Percentiles rank a stretch among this genome's conserved stretches.
phyloP scores from a whole-genome alignment of 2,888 invertebrate genomes.

The Octodonta nipae region DNA sequence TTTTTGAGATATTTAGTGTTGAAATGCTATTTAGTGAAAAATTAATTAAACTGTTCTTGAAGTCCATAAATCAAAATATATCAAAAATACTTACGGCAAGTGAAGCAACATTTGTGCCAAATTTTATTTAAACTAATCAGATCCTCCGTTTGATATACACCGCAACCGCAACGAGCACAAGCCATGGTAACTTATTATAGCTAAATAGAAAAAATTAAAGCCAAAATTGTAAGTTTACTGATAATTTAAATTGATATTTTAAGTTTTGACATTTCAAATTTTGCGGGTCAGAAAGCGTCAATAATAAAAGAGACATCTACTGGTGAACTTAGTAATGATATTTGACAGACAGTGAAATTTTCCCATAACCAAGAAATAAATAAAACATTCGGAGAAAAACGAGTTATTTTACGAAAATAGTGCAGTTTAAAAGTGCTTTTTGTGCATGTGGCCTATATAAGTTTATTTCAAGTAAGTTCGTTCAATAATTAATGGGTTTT shows the following conservation, averaged over 20 bases:
- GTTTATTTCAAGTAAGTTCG: slow-evolving; percentile 14
- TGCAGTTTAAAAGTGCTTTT: slow-evolving; percentile 17
- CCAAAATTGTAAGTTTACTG: slow-evolving; percentile 3
- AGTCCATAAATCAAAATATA: slow-evolving; percentile 1
- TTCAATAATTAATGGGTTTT: slow-evolving; percentile 6
- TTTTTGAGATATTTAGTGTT: too few species aligned
- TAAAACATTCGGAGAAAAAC: slow-evolving; percentile 20
- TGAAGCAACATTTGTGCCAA: slow-evolving; percentile 25
- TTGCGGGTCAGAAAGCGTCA: slow-evolving; percentile 2
- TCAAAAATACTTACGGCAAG: slow-evolving; percentile 21
- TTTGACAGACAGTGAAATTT: slow-evolving; percentile 19
- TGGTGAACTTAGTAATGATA: slow-evolving; percentile 9
- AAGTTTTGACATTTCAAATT: slow-evolving; percentile 1
- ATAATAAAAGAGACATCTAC: slow-evolving; percentile 16
- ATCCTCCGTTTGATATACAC: slow-evolving; percentile 20
- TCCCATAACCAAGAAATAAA: slow-evolving; percentile 27
- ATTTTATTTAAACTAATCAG: slow-evolving; percentile 24
- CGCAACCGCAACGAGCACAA: slow-evolving; percentile 22
- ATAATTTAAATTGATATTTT: slow-evolving; percentile 7
- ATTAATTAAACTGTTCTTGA: too few species aligned
- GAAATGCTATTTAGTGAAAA: too few species aligned
- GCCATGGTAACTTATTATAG: slow-evolving; percentile 11
- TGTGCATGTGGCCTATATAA: slow-evolving; percentile 12
- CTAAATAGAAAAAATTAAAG: background rate
- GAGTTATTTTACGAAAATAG: slow-evolving; percentile 17